A percentile compares a stretch with the other conserved stretches of the same genome.
Conservation (phyloP, 2,797 vertebrate genomes). For the Galaxias olidus region DNA sequence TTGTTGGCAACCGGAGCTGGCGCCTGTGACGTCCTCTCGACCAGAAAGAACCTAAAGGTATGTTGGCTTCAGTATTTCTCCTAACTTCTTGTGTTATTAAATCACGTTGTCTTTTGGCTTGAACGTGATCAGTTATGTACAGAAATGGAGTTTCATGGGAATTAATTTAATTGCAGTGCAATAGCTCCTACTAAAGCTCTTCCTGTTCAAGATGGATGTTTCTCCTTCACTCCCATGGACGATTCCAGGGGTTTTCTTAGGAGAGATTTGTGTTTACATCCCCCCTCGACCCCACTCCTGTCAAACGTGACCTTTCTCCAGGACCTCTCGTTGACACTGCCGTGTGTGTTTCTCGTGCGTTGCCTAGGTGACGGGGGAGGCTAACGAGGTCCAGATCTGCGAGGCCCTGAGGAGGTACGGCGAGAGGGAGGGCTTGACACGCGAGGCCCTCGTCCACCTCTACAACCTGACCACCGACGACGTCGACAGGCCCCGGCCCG, state of each 20-base stretch:
- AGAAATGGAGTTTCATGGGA: no score
- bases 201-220: no score
- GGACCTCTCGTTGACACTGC: neutral
- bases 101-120: no score
- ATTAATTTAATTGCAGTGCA: no score
- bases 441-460: conserved; percentile 89
- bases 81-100: no score
- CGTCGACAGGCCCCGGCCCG: conserved; percentile 86
- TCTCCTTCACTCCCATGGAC: no score
- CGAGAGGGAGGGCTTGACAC: conserved; percentile 87
- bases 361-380: conserved; percentile 90
- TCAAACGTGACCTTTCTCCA: no score
- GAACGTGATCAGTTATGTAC: no score
- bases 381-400: conserved; percentile 89
- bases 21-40: conserved; percentile 82
- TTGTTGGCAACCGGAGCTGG: conserved; percentile 89
- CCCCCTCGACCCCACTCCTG: no score
- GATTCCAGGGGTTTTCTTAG: no score
- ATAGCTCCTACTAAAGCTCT: no score
- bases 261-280: no score
- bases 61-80: conserved; percentile 20
- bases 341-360: conserved; percentile 2
- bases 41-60: conserved; percentile 87
- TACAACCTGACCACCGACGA: conserved; percentile 86
- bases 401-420: conserved; percentile 92